Evolutionary conservation across 2,113 vertebrate species (phyloP).

Genomic region (Ginglymostoma cirratum): DNA sequence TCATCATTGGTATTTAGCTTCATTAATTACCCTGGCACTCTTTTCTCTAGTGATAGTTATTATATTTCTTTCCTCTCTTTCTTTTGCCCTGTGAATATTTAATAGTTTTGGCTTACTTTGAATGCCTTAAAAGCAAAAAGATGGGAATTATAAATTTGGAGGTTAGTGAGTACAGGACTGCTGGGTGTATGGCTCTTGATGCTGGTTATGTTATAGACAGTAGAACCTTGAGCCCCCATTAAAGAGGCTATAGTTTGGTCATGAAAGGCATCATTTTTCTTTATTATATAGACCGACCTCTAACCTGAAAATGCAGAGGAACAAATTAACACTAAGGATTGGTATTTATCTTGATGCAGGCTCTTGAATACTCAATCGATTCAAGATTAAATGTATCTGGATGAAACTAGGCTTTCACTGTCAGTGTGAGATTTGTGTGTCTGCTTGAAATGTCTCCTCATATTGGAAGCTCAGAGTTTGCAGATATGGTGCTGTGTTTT

Average conservation of each 20-base stretch:
- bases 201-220: background rate
- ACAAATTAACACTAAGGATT: background rate
- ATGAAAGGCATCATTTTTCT: background rate
- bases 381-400: background rate
- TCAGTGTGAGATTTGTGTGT: background rate
- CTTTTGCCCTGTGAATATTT: too few relatives aligned
- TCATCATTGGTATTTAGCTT: too few relatives aligned
- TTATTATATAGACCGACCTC: background rate
- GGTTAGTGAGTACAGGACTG: background rate
- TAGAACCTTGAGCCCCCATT: background rate
- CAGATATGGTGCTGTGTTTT: background rate
- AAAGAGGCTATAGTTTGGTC: background rate
- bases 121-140: background rate
- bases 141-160: background rate
- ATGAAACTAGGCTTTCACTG: background rate
- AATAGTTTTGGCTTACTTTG: too few relatives aligned
- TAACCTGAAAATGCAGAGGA: background rate
- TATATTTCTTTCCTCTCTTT: too few relatives aligned
- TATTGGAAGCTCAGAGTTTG: background rate
- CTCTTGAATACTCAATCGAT: background rate
- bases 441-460: background rate
- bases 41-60: too few relatives aligned
- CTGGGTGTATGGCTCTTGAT: background rate
- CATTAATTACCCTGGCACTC: too few relatives aligned
- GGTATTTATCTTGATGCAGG: background rate